These are phyloP conservation scores for Gallirallus australis DNA, from an alignment of 2,797 vertebrate species.

Conservation along the genomic window DNA sequence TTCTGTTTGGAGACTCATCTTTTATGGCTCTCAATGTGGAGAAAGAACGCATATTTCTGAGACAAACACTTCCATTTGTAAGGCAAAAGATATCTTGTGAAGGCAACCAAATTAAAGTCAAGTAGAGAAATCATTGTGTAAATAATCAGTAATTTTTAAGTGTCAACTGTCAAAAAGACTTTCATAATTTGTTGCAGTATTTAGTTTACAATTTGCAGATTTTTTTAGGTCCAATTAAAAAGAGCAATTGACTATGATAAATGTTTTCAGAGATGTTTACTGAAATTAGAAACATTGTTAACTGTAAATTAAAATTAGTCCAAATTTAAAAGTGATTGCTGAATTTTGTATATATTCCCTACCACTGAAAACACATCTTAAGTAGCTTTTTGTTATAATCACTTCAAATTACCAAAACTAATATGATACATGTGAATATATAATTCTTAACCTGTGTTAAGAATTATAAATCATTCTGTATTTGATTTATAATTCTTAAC, in stretches of 20 bases:
- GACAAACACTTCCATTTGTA: background rate
- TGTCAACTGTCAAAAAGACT: background rate
- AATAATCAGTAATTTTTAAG: background rate
- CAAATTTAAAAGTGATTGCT: background rate
- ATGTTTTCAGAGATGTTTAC: background rate
- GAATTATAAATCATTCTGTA: background rate
- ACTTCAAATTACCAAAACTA: background rate
- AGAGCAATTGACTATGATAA: background rate
- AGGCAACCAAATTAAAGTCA: background rate
- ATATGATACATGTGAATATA: background rate
- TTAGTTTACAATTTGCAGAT: background rate
- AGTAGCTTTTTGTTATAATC: background rate
- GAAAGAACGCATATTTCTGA: background rate
- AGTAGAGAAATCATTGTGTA: background rate
- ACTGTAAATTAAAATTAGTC: background rate
- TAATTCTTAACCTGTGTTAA: background rate
- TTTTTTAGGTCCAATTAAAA: background rate
- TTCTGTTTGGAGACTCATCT: background rate
- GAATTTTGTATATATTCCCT: background rate
- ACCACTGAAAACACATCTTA: background rate
- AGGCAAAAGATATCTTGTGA: background rate
- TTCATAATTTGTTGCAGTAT: background rate
- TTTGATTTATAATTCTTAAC: too few relatives aligned
- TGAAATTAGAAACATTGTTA: background rate
- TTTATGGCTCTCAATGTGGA: background rate